Conservation (phyloP, 2,113 vertebrate genomes). For the Ornithorhynchus anatinus region DNA sequence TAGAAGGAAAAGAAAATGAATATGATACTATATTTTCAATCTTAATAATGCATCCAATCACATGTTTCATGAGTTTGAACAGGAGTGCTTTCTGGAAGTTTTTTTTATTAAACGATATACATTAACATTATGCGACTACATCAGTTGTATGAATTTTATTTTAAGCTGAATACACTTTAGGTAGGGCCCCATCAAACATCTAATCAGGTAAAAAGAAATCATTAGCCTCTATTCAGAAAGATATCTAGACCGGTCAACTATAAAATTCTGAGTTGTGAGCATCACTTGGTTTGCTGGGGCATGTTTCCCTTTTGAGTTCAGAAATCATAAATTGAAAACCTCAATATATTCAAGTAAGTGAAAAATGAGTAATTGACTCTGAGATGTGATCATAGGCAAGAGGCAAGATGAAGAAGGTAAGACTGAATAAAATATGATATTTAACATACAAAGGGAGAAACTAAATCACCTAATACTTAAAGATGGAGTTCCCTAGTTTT, state of each 20-base stretch:
- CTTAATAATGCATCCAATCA: slow-evolving; percentile 6
- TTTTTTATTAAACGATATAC: slow-evolving; percentile 29
- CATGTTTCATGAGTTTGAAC: slow-evolving; percentile 10
- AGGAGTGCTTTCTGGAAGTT: slow-evolving; percentile 1
- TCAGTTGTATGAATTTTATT: slow-evolving; percentile 26
- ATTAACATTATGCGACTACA: slow-evolving; percentile 34
- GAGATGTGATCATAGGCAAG: slow-evolving; percentile 43
- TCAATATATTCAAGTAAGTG: slow-evolving; percentile 68
- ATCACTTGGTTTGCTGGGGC: slow-evolving; percentile 55
- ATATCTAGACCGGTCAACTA: slow-evolving; percentile 61
- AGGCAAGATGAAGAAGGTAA: slow-evolving; percentile 41
- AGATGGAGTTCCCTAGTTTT: background rate
- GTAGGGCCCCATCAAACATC: slow-evolving; percentile 54
- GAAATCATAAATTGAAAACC: slow-evolving; percentile 61
- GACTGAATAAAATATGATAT: slow-evolving; percentile 49
- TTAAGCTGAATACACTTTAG: slow-evolving; percentile 51
- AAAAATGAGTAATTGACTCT: slow-evolving; percentile 55
- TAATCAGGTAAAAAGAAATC: slow-evolving; percentile 66
- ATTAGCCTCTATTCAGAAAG: slow-evolving; percentile 65
- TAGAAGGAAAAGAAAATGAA: background rate
- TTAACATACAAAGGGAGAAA: slow-evolving; percentile 39
- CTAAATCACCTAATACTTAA: background rate
- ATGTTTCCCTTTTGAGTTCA: slow-evolving; percentile 56
- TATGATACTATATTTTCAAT: background rate
- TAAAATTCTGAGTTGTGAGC: slow-evolving; percentile 56